phyloP scores from a whole-genome alignment of 2,113 vertebrate genomes.

The Scomber japonicus region DNA sequence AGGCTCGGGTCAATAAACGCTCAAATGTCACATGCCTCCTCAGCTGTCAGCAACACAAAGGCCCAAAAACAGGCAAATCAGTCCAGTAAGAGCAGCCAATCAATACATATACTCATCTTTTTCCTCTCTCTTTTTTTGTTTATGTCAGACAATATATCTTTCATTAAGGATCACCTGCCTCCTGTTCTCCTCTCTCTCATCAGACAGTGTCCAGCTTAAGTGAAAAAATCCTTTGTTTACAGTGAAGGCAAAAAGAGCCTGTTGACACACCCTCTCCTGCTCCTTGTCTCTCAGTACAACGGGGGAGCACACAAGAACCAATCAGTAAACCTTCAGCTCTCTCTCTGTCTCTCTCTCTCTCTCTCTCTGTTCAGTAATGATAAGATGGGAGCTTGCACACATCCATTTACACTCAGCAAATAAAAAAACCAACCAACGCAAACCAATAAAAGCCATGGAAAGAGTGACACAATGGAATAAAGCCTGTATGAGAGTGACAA shows the following conservation, averaged over 20 bases:
- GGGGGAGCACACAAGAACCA: constrained; percentile 47
- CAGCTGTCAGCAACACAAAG: constrained; percentile 50
- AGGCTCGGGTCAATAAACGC: constrained; percentile 47
- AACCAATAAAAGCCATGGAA: neutral
- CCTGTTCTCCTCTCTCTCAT: neutral
- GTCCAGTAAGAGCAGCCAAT: constrained; percentile 22
- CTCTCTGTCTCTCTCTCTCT: constrained; percentile 2
- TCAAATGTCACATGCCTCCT: constrained; percentile 61
- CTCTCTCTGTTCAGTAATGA: constrained; percentile 9
- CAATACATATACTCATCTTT: constrained; percentile 7
- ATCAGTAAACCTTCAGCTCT: constrained; percentile 56
- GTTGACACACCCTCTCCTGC: constrained; percentile 83
- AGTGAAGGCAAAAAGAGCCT: constrained; percentile 58
- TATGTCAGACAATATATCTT: neutral
- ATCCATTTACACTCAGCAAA: neutral
- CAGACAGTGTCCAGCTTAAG: neutral
- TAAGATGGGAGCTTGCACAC: constrained; percentile 24
- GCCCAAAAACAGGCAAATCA: constrained; percentile 19
- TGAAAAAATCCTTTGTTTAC: constrained; percentile 79
- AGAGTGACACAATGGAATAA: neutral
- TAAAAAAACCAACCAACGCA: constrained; percentile 14
- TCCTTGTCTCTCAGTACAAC: constrained; percentile 69
- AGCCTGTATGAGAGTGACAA: neutral
- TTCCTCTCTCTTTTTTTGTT: neutral
- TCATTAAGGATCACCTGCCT: constrained; percentile 1